A percentile compares a stretch with the other conserved stretches of the same genome.
Conservation (phyloP, 2,888 invertebrate species). For the Glomeris marginata region DNA sequence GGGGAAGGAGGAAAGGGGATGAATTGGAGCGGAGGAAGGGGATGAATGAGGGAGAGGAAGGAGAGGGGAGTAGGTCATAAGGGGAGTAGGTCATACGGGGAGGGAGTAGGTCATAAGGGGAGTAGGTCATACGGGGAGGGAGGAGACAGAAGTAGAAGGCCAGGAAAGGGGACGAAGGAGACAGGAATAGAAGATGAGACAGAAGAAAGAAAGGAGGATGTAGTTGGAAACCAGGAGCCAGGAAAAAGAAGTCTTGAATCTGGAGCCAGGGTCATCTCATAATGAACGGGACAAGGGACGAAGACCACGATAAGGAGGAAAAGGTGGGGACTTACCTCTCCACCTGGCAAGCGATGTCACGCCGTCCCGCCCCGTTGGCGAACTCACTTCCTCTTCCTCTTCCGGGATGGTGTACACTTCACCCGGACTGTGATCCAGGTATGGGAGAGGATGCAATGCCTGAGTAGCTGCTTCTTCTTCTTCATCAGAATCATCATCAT, state of each 20-base stretch:
- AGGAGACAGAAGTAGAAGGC: neutral
- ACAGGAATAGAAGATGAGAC: neutral
- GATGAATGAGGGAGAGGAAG: neutral
- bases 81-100: neutral
- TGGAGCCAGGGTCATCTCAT: neutral
- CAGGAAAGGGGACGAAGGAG: neutral
- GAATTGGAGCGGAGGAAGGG: too few species aligned
- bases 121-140: neutral
- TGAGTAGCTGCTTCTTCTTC: conserved; percentile 13
- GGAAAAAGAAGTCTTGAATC: neutral
- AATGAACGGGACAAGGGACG: neutral
- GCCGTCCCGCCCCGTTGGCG: conserved; percentile 33
- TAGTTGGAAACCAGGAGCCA: neutral
- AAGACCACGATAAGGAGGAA: neutral
- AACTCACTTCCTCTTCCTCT: conserved; percentile 35
- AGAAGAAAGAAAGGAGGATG: neutral
- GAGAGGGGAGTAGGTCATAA: neutral
- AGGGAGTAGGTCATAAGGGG: neutral
- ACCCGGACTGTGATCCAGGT: conserved; percentile 32
- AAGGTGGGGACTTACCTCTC: conserved; percentile 19
- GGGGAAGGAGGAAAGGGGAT: too few species aligned
- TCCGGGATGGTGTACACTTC: conserved; percentile 38
- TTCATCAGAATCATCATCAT: conserved; percentile 15
- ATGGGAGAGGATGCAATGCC: conserved; percentile 17
- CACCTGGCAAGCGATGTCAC: conserved; percentile 30